These are phyloP conservation scores for Chaetodon trifasciatus DNA, from an alignment of 2,797 vertebrate genomes.

Conservation along the genomic window DNA sequence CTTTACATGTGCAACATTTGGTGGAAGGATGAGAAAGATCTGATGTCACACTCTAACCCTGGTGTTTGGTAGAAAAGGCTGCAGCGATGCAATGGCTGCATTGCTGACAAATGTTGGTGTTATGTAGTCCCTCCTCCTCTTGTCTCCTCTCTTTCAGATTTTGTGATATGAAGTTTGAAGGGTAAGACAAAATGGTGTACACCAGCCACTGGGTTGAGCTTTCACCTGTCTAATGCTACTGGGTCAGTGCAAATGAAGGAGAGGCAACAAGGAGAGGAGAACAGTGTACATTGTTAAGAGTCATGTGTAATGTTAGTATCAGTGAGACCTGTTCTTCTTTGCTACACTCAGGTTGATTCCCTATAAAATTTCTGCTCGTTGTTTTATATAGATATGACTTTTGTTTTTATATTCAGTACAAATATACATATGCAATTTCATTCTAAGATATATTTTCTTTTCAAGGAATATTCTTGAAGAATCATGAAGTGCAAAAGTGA, in stretches of 20 bases:
- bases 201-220: conserved; percentile 70
- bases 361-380: conserved; percentile 75
- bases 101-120: conserved; percentile 25
- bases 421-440: conserved; percentile 85
- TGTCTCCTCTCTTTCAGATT: conserved; percentile 52
- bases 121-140: conserved; percentile 42
- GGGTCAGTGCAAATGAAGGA: conserved; percentile 84
- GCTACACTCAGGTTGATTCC: conserved; percentile 81
- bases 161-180: conserved; percentile 56
- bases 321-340: conserved; percentile 83
- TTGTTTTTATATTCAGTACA: conserved; percentile 80
- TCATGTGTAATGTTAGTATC: conserved; percentile 65
- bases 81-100: conserved; percentile 30
- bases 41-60: conserved; percentile 10
- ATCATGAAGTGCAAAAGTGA: conserved; percentile 85
- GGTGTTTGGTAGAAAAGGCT: conserved; percentile 48
- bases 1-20: conserved; percentile 33
- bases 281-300: conserved; percentile 71
- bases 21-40: conserved; percentile 49
- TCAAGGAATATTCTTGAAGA: conserved; percentile 81
- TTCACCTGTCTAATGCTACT: conserved; percentile 84
- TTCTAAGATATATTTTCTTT: conserved; percentile 83
- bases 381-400: conserved; percentile 82
- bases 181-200: conserved; percentile 56
- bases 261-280: conserved; percentile 80